phyloP scores from a whole-genome alignment of 2,888 invertebrate genomes.

The Tenthredo distinguenda region DNA sequence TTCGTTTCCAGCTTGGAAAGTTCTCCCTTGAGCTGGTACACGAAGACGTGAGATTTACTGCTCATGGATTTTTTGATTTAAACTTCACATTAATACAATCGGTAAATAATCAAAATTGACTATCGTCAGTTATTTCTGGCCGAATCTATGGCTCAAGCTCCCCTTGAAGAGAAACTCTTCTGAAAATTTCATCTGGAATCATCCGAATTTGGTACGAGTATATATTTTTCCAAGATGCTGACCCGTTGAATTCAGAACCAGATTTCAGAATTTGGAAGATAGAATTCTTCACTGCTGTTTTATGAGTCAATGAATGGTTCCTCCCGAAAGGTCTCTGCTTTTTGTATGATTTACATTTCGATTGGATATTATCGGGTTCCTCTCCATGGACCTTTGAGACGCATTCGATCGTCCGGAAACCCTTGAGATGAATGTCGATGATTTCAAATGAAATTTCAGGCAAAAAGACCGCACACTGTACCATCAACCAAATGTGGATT shows the following conservation, averaged over 20 bases:
- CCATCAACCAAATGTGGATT: no score
- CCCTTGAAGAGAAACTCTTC: no score
- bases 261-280: no score
- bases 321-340: background rate
- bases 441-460: background rate
- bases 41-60: background rate
- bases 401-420: background rate
- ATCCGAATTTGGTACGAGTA: no score
- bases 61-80: background rate
- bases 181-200: no score
- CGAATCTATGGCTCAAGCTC: background rate
- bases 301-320: background rate
- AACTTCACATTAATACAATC: slow-evolving; percentile 6
- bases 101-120: background rate
- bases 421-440: background rate
- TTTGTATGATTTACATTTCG: background rate
- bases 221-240: no score
- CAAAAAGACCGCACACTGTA: background rate
- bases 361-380: background rate
- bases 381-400: background rate
- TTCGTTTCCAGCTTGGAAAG: background rate
- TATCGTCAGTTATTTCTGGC: background rate
- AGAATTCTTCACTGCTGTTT: no score
- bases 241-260: no score
- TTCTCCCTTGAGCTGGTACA: background rate